phyloP scores from a whole-genome alignment of 2,888 invertebrate genomes.

The Synanthedon andrenaeformis region DNA sequence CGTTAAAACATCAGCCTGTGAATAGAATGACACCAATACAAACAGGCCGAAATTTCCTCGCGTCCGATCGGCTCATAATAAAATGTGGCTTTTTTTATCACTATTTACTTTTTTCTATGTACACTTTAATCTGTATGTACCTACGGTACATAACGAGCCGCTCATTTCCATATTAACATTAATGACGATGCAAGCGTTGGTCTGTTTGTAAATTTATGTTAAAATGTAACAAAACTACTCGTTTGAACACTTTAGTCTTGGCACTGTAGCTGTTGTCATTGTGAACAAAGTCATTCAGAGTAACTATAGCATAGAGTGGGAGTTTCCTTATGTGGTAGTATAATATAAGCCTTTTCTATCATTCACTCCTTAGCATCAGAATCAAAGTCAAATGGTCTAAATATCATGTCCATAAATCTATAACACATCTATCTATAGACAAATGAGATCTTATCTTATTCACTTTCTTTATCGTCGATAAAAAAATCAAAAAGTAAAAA shows the following conservation, averaged over 20 bases:
- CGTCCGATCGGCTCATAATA: slow-evolving; percentile 64
- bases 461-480: too few species aligned
- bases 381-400: too few species aligned
- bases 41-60: slow-evolving; percentile 39
- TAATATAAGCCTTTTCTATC: too few species aligned
- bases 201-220: background rate
- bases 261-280: too few species aligned
- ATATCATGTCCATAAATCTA: too few species aligned
- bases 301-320: too few species aligned
- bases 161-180: background rate
- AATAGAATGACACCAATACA: slow-evolving; percentile 23
- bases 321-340: too few species aligned
- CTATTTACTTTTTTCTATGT: slow-evolving; percentile 69
- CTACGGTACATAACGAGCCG: slow-evolving; percentile 3
- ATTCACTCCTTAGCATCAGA: too few species aligned
- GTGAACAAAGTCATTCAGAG: too few species aligned
- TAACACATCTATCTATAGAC: too few species aligned
- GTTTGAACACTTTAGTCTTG: background rate
- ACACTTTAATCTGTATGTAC: slow-evolving; percentile 11
- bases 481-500: too few species aligned
- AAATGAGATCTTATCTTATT: too few species aligned
- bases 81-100: slow-evolving; percentile 68
- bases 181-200: background rate
- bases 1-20: slow-evolving; percentile 31
- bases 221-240: background rate